These are phyloP conservation scores for Eilema caniola DNA, from an alignment of 2,888 invertebrate genomes.

Conservation along the genomic window DNA sequence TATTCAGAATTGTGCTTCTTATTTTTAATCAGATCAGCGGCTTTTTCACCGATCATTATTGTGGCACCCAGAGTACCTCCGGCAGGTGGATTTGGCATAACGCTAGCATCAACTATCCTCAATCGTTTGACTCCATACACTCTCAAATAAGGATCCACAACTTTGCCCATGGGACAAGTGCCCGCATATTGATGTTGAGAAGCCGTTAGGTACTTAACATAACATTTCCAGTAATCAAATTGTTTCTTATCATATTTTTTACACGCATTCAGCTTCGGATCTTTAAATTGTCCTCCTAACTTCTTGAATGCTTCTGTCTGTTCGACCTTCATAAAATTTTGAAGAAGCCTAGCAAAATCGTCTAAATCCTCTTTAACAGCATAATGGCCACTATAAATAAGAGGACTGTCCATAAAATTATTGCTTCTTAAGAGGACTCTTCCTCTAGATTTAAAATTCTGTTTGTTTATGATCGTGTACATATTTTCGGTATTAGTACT, in stretches of 20 bases:
- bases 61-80: conserved; percentile 86
- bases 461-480: conserved; percentile 53
- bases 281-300: conserved; percentile 29
- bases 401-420: conserved; percentile 57
- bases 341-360: conserved; percentile 33
- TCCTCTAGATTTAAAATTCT: conserved; percentile 65
- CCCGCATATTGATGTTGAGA: conserved; percentile 32
- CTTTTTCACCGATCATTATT: conserved; percentile 59
- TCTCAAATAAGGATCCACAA: conserved; percentile 36
- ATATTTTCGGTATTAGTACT: conserved; percentile 51
- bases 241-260: background rate
- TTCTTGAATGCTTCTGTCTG: conserved; percentile 32
- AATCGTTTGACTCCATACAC: conserved; percentile 40
- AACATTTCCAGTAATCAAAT: conserved; percentile 41
- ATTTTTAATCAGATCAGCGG: conserved; percentile 44
- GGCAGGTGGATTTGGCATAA: conserved; percentile 80
- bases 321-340: conserved; percentile 33
- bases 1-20: background rate
- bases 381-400: conserved; percentile 59
- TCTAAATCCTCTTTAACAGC: conserved; percentile 44
- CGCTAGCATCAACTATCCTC: conserved; percentile 56
- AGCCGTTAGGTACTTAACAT: conserved; percentile 25
- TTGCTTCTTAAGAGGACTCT: conserved; percentile 55
- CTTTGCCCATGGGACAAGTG: conserved; percentile 43
- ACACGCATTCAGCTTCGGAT: conserved; percentile 30